Evolutionary conservation across 2,888 invertebrate genomes (phyloP).

Genomic region (Drosophila quinaria): DNA sequence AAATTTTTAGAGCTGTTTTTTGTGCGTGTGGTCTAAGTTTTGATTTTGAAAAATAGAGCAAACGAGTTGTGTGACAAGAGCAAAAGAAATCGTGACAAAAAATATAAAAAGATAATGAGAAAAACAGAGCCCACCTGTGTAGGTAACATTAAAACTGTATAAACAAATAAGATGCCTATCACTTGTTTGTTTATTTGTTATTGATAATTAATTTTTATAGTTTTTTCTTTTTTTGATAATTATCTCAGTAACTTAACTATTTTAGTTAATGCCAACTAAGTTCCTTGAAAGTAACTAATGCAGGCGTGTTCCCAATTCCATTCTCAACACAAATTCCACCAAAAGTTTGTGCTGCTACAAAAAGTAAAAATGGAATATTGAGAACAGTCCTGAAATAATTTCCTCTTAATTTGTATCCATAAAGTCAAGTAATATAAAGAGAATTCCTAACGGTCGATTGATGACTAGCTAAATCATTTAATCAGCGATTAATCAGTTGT

Average conservation of each 20-base stretch:
- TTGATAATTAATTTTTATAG: slow-evolving; percentile 11
- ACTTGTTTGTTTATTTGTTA: slow-evolving; percentile 38
- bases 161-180: slow-evolving; percentile 44
- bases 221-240: not conserved
- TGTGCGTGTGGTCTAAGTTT: slow-evolving; percentile 58
- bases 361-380: slow-evolving; percentile 8
- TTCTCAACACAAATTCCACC: not conserved
- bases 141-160: slow-evolving; percentile 65
- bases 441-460: slow-evolving; percentile 51
- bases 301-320: slow-evolving; percentile 6
- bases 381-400: slow-evolving; percentile 26
- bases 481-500: slow-evolving; percentile 74
- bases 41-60: slow-evolving; percentile 37
- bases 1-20: slow-evolving; percentile 76
- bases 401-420: slow-evolving; percentile 43
- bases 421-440: slow-evolving; percentile 25
- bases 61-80: slow-evolving; percentile 55
- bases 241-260: slow-evolving; percentile 36
- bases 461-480: slow-evolving; percentile 38
- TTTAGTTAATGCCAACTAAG: slow-evolving; percentile 54
- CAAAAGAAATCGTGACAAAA: slow-evolving; percentile 28
- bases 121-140: slow-evolving; percentile 72
- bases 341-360: not conserved
- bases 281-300: slow-evolving; percentile 42
- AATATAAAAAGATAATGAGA: slow-evolving; percentile 39